A percentile compares a stretch with the other conserved stretches of the same genome.
These are phyloP conservation scores for Zele albiditarsus DNA, from an alignment of 2,888 invertebrate species.

Conservation along the genomic window DNA sequence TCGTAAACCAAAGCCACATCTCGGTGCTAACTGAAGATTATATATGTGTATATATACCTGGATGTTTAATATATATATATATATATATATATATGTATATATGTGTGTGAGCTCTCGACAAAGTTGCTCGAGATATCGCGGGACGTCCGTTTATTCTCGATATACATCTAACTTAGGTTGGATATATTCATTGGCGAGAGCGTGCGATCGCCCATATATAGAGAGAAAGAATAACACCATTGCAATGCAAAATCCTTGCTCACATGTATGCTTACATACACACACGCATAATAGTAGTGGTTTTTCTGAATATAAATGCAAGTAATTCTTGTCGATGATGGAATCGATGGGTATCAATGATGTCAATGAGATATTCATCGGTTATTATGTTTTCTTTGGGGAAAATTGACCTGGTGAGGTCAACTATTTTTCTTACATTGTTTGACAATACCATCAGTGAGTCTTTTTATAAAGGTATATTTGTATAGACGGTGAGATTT, in stretches of 20 bases:
- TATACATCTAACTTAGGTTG: conserved; percentile 8
- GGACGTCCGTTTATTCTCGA: conserved; percentile 17
- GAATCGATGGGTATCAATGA: conserved; percentile 19
- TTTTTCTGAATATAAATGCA: conserved; percentile 17
- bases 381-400: conserved; percentile 55
- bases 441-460: too few relatives aligned
- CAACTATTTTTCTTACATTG: conserved; percentile 38
- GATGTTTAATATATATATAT: neutral
- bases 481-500: too few relatives aligned
- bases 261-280: neutral
- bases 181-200: conserved; percentile 14
- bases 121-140: conserved; percentile 13
- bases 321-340: neutral
- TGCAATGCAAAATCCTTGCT: neutral
- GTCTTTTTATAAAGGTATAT: too few relatives aligned
- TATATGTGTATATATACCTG: neutral
- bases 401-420: conserved; percentile 55
- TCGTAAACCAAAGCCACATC: conserved; percentile 61
- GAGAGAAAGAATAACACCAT: neutral
- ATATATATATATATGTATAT: conserved; percentile 1
- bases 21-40: conserved; percentile 57
- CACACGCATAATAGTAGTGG: neutral
- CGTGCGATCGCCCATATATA: neutral
- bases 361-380: conserved; percentile 59
- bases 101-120: neutral